phyloP scores from a whole-genome alignment of 2,888 invertebrate species.

The Notocelia uddmanniana region DNA sequence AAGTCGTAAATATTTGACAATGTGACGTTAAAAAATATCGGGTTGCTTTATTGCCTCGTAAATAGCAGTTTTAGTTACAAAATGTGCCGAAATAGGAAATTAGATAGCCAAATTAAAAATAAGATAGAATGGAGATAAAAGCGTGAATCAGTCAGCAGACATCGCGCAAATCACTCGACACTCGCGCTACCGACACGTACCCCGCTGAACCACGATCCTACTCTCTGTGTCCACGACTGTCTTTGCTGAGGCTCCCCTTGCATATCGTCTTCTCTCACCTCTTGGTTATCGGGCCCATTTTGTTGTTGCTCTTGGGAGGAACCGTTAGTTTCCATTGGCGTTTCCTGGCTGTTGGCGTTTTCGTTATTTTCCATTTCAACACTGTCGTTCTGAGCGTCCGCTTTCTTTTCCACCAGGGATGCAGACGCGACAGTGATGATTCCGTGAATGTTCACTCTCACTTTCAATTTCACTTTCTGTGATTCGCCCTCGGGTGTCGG shows the following conservation, averaged over 20 bases:
- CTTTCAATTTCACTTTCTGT: slow-evolving; percentile 98
- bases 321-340: slow-evolving; percentile 83
- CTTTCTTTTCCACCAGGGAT: slow-evolving; percentile 91
- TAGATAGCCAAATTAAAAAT: background rate
- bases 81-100: background rate
- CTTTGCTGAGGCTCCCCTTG: slow-evolving; percentile 78
- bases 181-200: slow-evolving; percentile 87
- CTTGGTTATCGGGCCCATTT: slow-evolving; percentile 79
- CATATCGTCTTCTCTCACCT: slow-evolving; percentile 81
- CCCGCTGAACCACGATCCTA: slow-evolving; percentile 90
- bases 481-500: slow-evolving; percentile 95
- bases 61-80: background rate
- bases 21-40: background rate
- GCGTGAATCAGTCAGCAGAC: slow-evolving; percentile 69
- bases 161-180: slow-evolving; percentile 66
- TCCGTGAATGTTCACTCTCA: slow-evolving; percentile 97
- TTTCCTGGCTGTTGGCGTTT: slow-evolving; percentile 62
- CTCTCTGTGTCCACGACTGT: slow-evolving; percentile 90
- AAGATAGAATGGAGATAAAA: background rate
- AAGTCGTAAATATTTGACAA: background rate
- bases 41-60: background rate
- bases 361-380: slow-evolving; percentile 80
- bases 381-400: slow-evolving; percentile 75
- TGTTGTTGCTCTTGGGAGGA: slow-evolving; percentile 71
- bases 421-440: slow-evolving; percentile 96